A percentile compares a stretch with the other conserved stretches of the same genome.
These are phyloP conservation scores for Chrysomela aeneicollis DNA, from an alignment of 2,888 invertebrate genomes.

Conservation along the genomic window DNA sequence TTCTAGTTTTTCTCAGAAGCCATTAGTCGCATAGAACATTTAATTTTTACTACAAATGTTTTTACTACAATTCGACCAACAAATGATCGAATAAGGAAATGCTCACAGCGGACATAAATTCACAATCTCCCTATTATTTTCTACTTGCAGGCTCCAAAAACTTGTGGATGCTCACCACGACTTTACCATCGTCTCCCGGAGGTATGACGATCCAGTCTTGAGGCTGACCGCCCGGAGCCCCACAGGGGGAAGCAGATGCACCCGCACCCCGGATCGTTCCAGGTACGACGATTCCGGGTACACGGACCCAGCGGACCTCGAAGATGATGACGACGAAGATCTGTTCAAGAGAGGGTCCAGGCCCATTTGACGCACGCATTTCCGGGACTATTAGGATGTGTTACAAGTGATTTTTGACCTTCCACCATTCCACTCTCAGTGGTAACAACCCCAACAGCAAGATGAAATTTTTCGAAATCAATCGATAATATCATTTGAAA, in stretches of 20 bases:
- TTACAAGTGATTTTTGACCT: neutral
- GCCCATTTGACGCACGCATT: slow-evolving; percentile 20
- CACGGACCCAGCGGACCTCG: slow-evolving; percentile 73
- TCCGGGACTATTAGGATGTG: slow-evolving; percentile 1
- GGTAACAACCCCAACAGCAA: too few species aligned
- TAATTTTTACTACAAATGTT: too few species aligned
- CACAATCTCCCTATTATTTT: neutral
- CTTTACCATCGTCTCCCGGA: slow-evolving; percentile 82
- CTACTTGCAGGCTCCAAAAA: slow-evolving; percentile 73
- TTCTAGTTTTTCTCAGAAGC: too few species aligned
- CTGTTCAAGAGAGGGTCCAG: slow-evolving; percentile 15
- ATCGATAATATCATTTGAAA: too few species aligned
- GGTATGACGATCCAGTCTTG: slow-evolving; percentile 70
- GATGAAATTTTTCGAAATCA: too few species aligned
- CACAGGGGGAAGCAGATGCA: slow-evolving; percentile 63
- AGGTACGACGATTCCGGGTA: slow-evolving; percentile 78
- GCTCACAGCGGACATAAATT: too few species aligned
- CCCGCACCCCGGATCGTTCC: slow-evolving; percentile 64
- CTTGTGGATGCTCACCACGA: slow-evolving; percentile 87
- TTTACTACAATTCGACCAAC: too few species aligned
- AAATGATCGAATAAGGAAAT: too few species aligned
- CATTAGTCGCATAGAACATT: too few species aligned
- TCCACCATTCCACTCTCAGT: too few species aligned
- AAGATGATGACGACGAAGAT: slow-evolving; percentile 52
- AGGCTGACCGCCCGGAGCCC: slow-evolving; percentile 65